phyloP scores from a whole-genome alignment of 1,140 invertebrate species.

The Calliphora vicina region DNA sequence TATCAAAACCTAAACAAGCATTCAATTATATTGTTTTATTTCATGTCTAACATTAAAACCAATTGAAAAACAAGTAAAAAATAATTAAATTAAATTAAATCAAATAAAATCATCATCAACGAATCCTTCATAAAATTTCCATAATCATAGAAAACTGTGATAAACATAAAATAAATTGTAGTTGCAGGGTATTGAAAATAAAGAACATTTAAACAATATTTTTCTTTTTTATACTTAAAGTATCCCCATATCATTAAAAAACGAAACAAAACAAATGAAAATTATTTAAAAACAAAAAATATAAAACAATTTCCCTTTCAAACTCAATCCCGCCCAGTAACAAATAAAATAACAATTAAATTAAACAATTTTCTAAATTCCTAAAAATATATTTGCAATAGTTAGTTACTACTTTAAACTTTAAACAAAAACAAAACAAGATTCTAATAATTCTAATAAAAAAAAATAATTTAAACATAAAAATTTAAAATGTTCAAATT shows the following conservation, averaged over 20 bases:
- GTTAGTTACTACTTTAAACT: conserved; percentile 22
- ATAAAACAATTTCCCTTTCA: neutral
- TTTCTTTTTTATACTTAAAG: neutral
- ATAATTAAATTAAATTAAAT: neutral
- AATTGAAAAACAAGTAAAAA: neutral
- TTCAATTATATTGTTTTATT: neutral
- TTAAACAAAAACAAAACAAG: neutral
- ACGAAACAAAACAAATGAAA: neutral
- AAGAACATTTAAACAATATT: neutral
- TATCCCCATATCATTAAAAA: neutral
- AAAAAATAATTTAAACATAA: neutral
- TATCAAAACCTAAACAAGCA: neutral
- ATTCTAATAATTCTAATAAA: neutral
- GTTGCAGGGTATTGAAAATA: conserved; percentile 62
- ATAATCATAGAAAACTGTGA: conserved; percentile 60
- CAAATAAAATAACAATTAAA: neutral
- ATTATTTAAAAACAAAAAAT: neutral
- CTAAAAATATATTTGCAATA: conserved; percentile 35
- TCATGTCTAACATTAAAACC: neutral
- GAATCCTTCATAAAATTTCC: conserved; percentile 25
- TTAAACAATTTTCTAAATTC: conserved; percentile 20
- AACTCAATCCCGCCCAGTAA: conserved; percentile 18
- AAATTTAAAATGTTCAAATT: neutral
- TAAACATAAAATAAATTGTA: conserved; percentile 53
- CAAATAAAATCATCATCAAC: conserved; percentile 23